Base-by-base conservation (phyloP, 2,113 vertebrate genomes). In the Empidonax alnorum region DNA sequence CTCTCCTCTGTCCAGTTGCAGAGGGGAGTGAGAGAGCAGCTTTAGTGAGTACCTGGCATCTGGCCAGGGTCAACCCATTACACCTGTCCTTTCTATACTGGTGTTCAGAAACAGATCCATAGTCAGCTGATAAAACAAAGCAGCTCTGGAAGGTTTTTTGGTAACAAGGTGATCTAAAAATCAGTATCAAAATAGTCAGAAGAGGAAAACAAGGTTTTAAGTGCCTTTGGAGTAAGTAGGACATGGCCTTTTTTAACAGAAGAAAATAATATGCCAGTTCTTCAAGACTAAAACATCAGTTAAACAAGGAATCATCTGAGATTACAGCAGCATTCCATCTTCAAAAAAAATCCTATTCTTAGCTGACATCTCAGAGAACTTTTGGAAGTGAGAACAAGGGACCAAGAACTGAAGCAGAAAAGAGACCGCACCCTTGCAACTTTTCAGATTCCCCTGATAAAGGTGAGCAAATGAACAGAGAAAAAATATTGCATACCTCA, bases 201-300 rank as follows among this genome's bases (percentile, higher is more conserved):
- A 84, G 15, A 62, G 23, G 55, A 91, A 95, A 95, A 92, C 17
- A 81, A 95, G 12, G 24, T 65, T 89, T 10, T 58, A 58, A 65
- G 44, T 18, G n/a, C 14, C 39, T 77, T 91, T 46, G 5, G 30
- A 78, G 18, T 62, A 93, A 93, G 39, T 61, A 37, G 44, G 35
- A 53, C 65, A 58, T 7, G 23, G 61, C 27, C n/a, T 74, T 92
- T 81, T 86, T 52, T 65, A 85, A 77, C 16, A 33, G 47, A 89
- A 77, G 17, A 77, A 88, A 80, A 81, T 2, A 88, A 13, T 9
- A 66, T 46, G 13, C 20, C 49, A 61, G 63, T 41, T 49, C 53
- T 83, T 80, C 55, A 58, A 80, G 37, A 71, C 37, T 61, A 72
- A 87, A 87, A 59, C 7, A 50, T 59, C 47, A 87, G 35, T 30